Evolutionary conservation across 2,113 vertebrate genomes (phyloP).

Genomic region (Leptobrachium ailaonicum): DNA sequence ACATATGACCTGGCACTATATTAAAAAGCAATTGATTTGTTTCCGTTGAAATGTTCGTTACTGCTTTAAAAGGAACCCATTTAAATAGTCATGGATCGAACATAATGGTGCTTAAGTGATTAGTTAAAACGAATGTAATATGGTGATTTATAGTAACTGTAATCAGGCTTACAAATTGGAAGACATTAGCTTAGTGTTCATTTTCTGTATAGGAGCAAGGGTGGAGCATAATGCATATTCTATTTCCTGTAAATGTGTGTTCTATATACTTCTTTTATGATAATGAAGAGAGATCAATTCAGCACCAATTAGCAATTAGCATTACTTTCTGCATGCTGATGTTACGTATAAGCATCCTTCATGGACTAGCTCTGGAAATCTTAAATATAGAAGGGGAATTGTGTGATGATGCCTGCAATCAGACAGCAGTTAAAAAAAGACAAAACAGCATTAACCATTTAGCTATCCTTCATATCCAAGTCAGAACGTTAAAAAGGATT

Average conservation of each 20-base stretch:
- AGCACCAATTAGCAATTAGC: constrained; percentile 43
- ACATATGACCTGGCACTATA: constrained; percentile 39
- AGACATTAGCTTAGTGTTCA: constrained; percentile 41
- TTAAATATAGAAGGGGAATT: not conserved
- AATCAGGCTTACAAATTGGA: constrained; percentile 36
- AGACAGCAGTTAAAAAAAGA: not conserved
- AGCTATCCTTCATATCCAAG: too few relatives aligned
- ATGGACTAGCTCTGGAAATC: constrained; percentile 16
- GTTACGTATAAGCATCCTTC: constrained; percentile 32
- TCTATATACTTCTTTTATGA: constrained; percentile 38
- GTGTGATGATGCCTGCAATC: too few relatives aligned
- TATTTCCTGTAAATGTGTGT: constrained; percentile 37
- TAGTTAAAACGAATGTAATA: constrained; percentile 43
- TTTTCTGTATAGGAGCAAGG: constrained; percentile 39
- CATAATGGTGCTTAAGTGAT: constrained; percentile 45
- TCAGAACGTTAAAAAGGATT: too few relatives aligned
- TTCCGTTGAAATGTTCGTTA: constrained; percentile 37
- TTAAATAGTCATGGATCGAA: constrained; percentile 44
- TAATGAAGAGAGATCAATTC: constrained; percentile 38
- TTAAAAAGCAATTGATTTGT: constrained; percentile 49
- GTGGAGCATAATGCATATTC: constrained; percentile 27
- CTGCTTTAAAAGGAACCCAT: constrained; percentile 34
- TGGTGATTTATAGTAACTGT: constrained; percentile 41
- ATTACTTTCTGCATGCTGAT: constrained; percentile 42
- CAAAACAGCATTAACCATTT: not conserved